phyloP scores from a whole-genome alignment of 2,888 invertebrate species.

The Tanypteryx hageni region DNA sequence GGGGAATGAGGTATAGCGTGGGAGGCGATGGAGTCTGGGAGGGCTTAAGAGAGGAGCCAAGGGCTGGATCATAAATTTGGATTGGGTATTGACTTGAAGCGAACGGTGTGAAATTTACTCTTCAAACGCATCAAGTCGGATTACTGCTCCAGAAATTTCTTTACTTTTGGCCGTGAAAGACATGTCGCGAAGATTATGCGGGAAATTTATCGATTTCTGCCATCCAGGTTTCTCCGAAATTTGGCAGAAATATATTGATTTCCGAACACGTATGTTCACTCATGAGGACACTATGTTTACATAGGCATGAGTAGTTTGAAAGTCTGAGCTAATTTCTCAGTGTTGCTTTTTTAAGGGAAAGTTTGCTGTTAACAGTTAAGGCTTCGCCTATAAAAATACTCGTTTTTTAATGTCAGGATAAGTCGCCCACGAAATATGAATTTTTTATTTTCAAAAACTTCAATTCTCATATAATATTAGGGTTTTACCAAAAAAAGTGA shows the following conservation, averaged over 20 bases:
- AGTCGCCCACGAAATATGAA: too few species aligned
- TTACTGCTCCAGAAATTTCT: background rate
- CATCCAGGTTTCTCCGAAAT: background rate
- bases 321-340: too few species aligned
- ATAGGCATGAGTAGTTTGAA: too few species aligned
- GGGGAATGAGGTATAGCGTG: background rate
- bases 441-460: too few species aligned
- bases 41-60: background rate
- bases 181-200: background rate
- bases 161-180: background rate
- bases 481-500: too few species aligned
- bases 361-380: too few species aligned
- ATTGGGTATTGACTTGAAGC: constrained; percentile 26
- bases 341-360: too few species aligned
- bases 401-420: too few species aligned
- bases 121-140: constrained; percentile 28
- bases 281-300: too few species aligned
- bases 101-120: constrained; percentile 11
- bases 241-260: background rate
- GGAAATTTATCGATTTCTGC: background rate
- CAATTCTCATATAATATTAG: too few species aligned
- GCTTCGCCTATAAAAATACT: too few species aligned
- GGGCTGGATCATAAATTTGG: constrained; percentile 12
- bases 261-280: background rate
- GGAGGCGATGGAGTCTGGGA: background rate